A percentile compares a stretch with the other conserved stretches of the same genome.
Evolutionary conservation across 2,888 invertebrate species (phyloP).

Genomic region (Biston stratarius): DNA sequence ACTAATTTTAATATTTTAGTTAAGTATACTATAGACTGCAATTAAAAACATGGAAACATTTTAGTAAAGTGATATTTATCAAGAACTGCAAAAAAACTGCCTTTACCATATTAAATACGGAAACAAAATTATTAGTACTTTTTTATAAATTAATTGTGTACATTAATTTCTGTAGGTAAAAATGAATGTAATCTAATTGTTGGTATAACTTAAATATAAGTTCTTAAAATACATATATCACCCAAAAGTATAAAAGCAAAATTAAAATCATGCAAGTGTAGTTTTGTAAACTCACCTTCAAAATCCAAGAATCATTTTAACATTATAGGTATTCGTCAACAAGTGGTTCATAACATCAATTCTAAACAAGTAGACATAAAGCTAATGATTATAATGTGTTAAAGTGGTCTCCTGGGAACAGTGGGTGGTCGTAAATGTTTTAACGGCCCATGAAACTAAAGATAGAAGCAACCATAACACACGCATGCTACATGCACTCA

Average conservation of each 20-base stretch:
- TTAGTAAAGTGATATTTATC: too few species aligned
- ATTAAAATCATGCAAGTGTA: constrained; percentile 5
- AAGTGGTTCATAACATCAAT: constrained; percentile 12
- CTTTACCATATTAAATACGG: too few species aligned
- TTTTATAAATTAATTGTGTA: too few species aligned
- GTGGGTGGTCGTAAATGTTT: constrained; percentile 23
- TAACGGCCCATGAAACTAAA: constrained; percentile 23
- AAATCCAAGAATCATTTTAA: not conserved
- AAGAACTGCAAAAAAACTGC: too few species aligned
- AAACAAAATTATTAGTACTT: too few species aligned
- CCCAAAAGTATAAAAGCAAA: not conserved
- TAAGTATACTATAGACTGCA: too few species aligned
- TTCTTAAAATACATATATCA: not conserved
- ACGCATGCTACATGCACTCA: constrained; percentile 30
- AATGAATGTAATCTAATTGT: not conserved
- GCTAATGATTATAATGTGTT: constrained; percentile 23
- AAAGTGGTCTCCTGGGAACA: constrained; percentile 3
- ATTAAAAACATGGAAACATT: too few species aligned
- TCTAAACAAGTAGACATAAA: constrained; percentile 23
- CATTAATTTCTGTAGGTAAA: not conserved
- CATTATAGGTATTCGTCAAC: constrained; percentile 2
- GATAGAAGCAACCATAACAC: constrained; percentile 15
- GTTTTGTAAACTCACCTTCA: constrained; percentile 14
- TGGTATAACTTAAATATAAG: too few species aligned
- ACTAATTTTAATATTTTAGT: too few species aligned